These are phyloP conservation scores for Zingel zingel DNA, from an alignment of 2,113 vertebrate species.

Conservation along the genomic window DNA sequence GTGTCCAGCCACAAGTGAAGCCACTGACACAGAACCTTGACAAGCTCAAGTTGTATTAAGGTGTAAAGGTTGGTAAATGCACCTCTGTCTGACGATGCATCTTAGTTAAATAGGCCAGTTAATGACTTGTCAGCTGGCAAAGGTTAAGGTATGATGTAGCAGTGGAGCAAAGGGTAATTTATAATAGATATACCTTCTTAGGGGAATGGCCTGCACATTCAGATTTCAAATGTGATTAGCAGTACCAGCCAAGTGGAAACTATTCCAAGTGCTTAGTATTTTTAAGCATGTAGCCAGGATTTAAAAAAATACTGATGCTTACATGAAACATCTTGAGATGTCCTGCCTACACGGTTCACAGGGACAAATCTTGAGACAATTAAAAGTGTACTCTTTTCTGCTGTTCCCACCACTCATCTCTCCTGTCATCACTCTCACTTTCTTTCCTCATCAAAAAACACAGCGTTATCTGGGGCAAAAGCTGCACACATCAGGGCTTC, in stretches of 20 bases:
- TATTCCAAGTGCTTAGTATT: conserved; percentile 26
- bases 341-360: background rate
- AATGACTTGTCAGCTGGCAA: conserved; percentile 76
- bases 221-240: conserved; percentile 72
- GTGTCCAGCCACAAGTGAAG: conserved; percentile 6
- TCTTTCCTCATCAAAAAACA: background rate
- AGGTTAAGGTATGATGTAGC: conserved; percentile 80
- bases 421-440: background rate
- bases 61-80: conserved; percentile 60
- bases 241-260: conserved; percentile 60
- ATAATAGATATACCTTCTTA: conserved; percentile 73
- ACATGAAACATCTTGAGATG: background rate
- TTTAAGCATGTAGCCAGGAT: background rate
- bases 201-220: conserved; percentile 48
- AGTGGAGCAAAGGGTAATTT: conserved; percentile 77
- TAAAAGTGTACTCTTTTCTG: background rate
- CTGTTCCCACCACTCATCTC: background rate
- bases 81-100: conserved; percentile 62
- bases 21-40: conserved; percentile 12
- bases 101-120: conserved; percentile 71
- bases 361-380: background rate
- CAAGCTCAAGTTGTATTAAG: conserved; percentile 23
- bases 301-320: background rate
- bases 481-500: background rate
- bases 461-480: background rate